Percentiles rank a stretch among this genome's conserved stretches.
Evolutionary conservation across 35 echinoderm and acorn worm species (phyloP).

Genomic region (Heliocidaris erythrogramma): DNA sequence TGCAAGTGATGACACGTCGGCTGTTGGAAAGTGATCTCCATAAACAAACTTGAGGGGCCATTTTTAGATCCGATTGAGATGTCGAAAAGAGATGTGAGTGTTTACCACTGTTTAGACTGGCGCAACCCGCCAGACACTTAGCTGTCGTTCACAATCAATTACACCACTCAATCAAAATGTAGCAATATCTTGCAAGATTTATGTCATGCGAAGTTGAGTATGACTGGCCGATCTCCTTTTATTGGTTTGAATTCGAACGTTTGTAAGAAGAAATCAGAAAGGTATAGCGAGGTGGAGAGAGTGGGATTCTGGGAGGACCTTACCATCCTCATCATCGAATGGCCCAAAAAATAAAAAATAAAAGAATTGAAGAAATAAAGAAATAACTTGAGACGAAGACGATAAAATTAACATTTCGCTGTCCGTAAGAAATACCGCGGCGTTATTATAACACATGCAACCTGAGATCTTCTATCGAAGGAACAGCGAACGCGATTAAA

Average conservation of each 20-base stretch:
- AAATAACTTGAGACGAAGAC: too few relatives aligned
- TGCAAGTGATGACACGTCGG: not conserved
- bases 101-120: not conserved
- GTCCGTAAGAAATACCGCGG: too few relatives aligned
- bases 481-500: too few relatives aligned
- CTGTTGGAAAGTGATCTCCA: not conserved
- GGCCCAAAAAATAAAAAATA: too few relatives aligned
- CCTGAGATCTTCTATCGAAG: too few relatives aligned
- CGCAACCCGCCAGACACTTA: not conserved
- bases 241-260: not conserved
- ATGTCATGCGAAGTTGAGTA: not conserved
- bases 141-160: not conserved
- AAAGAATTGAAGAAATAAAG: too few relatives aligned
- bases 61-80: not conserved
- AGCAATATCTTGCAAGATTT: not conserved
- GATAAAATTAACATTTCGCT: too few relatives aligned
- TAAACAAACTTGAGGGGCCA: not conserved
- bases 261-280: not conserved
- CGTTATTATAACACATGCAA: too few relatives aligned
- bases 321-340: too few relatives aligned
- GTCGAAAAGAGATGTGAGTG: not conserved
- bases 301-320: too few relatives aligned
- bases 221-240: not conserved
- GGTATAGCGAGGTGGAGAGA: too few relatives aligned
- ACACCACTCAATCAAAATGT: not conserved